phyloP scores from a whole-genome alignment of 1,140 invertebrate species.

The Kradibia gibbosae region DNA sequence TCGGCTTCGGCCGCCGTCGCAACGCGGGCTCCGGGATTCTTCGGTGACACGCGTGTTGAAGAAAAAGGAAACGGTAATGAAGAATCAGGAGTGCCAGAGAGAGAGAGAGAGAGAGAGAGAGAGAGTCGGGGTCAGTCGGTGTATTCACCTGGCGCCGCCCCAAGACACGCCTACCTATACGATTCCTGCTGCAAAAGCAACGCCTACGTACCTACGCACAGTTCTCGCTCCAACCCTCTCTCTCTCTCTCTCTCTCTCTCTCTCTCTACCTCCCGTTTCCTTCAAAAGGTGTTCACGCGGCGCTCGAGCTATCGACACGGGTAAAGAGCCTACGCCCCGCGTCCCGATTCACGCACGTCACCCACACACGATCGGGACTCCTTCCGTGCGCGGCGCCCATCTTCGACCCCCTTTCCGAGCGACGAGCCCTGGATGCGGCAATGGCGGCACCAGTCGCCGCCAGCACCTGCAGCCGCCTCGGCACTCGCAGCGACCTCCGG shows the following conservation, averaged over 20 bases:
- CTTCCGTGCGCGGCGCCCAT: not conserved
- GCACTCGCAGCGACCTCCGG: constrained; percentile 3
- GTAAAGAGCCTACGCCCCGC: not conserved
- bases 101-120: constrained; percentile 41
- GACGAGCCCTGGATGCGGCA: not conserved
- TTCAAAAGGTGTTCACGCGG: not conserved
- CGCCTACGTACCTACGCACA: constrained; percentile 57
- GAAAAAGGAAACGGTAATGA: constrained; percentile 2
- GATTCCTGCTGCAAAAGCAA: constrained; percentile 65
- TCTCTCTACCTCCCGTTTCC: not conserved
- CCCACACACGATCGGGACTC: not conserved
- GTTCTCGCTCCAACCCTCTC: not conserved
- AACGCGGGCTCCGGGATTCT: constrained; percentile 12
- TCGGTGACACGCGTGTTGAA: constrained; percentile 52
- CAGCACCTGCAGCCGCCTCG: not conserved
- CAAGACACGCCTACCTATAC: constrained; percentile 72
- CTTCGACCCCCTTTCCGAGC: not conserved
- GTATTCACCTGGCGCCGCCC: constrained; percentile 69
- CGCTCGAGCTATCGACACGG: not conserved
- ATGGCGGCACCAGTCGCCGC: constrained; percentile 11
- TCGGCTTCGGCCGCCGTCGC: not conserved
- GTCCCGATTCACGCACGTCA: not conserved
- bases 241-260: not conserved
- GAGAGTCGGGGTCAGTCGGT: constrained; percentile 63
- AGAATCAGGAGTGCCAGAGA: constrained; percentile 30